phyloP scores from a whole-genome alignment of 2,113 vertebrate genomes.

The Hippocampus comes region DNA sequence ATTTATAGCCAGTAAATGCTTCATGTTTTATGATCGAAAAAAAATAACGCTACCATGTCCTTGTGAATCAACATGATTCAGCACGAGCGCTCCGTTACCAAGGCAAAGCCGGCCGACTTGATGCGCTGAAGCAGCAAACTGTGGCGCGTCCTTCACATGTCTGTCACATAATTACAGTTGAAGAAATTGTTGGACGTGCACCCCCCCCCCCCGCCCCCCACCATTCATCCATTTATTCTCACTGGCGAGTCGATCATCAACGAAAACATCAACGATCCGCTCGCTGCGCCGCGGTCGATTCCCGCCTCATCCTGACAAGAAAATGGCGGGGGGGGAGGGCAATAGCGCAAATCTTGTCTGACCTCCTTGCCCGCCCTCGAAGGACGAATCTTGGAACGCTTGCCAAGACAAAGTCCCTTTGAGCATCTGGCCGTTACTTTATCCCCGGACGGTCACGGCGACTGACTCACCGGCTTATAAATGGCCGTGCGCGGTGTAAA shows the following conservation, averaged over 20 bases:
- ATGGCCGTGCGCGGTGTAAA: constrained; percentile 41
- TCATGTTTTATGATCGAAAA: background rate
- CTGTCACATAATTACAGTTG: background rate
- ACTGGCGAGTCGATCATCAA: background rate
- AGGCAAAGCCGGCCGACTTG: background rate
- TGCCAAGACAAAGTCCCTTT: constrained; percentile 54
- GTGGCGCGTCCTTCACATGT: background rate
- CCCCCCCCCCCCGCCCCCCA: background rate
- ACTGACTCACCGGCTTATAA: constrained; percentile 53
- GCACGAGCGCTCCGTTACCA: background rate
- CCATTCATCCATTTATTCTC: background rate
- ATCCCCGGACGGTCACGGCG: constrained; percentile 46
- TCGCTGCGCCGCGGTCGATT: background rate
- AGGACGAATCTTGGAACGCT: constrained; percentile 40
- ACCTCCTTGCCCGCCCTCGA: constrained; percentile 12
- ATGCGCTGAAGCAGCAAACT: background rate
- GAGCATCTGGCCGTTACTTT: constrained; percentile 49
- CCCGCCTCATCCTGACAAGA: background rate
- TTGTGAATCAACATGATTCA: background rate
- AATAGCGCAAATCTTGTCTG: background rate
- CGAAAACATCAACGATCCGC: background rate
- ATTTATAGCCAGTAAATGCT: background rate
- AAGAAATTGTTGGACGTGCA: background rate
- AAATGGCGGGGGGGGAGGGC: background rate
- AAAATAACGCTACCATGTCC: background rate